phyloP scores from a whole-genome alignment of 2,888 invertebrate species.

The Aporophyla nigra region DNA sequence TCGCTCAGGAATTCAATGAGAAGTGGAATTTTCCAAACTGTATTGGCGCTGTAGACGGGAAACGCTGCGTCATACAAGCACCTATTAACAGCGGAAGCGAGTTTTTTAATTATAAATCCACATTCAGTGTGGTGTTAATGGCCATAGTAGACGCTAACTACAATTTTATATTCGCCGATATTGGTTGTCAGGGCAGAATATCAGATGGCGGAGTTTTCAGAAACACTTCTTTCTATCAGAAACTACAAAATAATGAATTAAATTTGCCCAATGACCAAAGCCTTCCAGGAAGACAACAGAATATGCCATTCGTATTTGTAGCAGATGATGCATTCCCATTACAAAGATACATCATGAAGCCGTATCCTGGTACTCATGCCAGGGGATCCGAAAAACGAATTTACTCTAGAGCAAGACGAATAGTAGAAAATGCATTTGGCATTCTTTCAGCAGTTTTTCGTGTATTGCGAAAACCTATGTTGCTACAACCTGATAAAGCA shows the following conservation, averaged over 20 bases:
- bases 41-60: not conserved
- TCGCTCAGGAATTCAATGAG: constrained; percentile 57
- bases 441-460: too few relatives aligned
- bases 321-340: too few relatives aligned
- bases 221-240: constrained; percentile 57
- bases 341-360: too few relatives aligned
- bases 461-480: too few relatives aligned
- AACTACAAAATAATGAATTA: not conserved
- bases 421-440: too few relatives aligned
- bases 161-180: constrained; percentile 58
- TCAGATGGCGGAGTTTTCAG: constrained; percentile 59
- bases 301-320: too few relatives aligned
- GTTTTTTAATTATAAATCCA: constrained; percentile 56
- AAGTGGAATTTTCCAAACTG: constrained; percentile 55
- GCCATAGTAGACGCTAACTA: constrained; percentile 62
- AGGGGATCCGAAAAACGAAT: too few relatives aligned
- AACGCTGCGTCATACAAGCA: constrained; percentile 47
- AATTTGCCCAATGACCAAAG: too few relatives aligned
- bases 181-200: constrained; percentile 58
- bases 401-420: too few relatives aligned
- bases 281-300: too few relatives aligned
- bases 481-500: too few relatives aligned
- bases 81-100: constrained; percentile 54
- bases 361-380: too few relatives aligned
- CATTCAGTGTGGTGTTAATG: constrained; percentile 57